These are phyloP conservation scores for Apostichopus californicus DNA, from an alignment of 35 echinoderm and acorn worm species.

Conservation along the genomic window DNA sequence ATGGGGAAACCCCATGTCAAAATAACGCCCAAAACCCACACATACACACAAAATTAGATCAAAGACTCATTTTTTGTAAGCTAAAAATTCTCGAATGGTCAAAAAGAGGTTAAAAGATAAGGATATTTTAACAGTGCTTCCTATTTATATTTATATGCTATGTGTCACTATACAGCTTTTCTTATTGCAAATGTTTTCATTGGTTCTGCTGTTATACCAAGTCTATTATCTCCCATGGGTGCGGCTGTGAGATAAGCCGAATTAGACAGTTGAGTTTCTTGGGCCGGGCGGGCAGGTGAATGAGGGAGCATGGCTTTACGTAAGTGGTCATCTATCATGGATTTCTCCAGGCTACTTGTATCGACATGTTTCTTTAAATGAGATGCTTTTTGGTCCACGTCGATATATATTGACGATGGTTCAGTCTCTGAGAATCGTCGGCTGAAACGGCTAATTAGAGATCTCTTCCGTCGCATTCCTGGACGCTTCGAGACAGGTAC, in stretches of 20 bases:
- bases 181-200: conserved; percentile 46
- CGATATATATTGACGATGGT: neutral
- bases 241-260: neutral
- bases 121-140: neutral
- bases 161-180: conserved; percentile 4
- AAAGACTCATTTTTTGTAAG: too few relatives aligned
- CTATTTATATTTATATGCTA: neutral
- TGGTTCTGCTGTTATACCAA: neutral
- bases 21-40: too few relatives aligned
- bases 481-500: neutral
- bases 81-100: too few relatives aligned
- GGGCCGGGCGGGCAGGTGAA: neutral
- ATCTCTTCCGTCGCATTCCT: neutral
- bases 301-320: neutral
- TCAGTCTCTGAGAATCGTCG: neutral
- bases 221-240: neutral
- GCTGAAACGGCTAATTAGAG: neutral
- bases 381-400: neutral
- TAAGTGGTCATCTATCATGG: conserved; percentile 5
- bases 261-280: neutral
- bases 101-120: neutral
- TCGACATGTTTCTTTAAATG: neutral
- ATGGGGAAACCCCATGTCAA: too few relatives aligned
- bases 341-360: neutral
- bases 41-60: too few relatives aligned